A percentile compares a stretch with the other conserved stretches of the same genome.
Conservation (phyloP, 2,888 invertebrate genomes). For the Pimpla rufipes region DNA sequence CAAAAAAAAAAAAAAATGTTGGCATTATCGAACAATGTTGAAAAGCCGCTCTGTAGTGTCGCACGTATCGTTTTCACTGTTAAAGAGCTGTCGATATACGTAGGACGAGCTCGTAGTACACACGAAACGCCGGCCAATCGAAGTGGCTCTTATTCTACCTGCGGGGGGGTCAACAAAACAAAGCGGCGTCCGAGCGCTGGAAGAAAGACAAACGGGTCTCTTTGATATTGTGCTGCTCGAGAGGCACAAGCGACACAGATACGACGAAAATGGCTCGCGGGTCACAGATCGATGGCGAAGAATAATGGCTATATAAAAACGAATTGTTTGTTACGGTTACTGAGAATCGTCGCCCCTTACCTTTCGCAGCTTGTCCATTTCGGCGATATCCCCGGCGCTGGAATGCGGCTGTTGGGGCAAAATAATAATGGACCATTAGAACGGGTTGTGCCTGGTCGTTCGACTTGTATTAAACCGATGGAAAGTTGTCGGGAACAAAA, state of each 20-base stretch:
- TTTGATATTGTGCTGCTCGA: background rate
- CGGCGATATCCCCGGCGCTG: constrained; percentile 70
- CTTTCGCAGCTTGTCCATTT: constrained; percentile 80
- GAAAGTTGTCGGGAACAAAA: background rate
- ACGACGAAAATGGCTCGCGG: background rate
- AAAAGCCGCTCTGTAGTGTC: background rate
- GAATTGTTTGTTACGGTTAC: background rate
- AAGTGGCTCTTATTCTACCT: background rate
- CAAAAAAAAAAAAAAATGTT: too few relatives aligned
- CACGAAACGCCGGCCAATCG: background rate
- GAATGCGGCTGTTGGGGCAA: constrained; percentile 71
- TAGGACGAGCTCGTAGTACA: background rate
- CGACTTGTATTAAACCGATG: background rate
- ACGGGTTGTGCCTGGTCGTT: background rate
- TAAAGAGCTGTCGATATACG: background rate
- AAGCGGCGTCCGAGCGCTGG: background rate
- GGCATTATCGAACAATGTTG: too few relatives aligned
- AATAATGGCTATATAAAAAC: constrained; percentile 4
- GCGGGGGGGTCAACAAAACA: background rate
- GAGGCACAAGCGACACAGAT: background rate
- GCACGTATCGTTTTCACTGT: background rate
- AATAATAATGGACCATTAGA: constrained; percentile 17
- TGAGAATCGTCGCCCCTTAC: constrained; percentile 70
- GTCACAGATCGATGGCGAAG: background rate
- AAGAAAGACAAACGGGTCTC: background rate